Evolutionary conservation across 1,140 invertebrate genomes (phyloP).

Genomic region (Linepithema humile): DNA sequence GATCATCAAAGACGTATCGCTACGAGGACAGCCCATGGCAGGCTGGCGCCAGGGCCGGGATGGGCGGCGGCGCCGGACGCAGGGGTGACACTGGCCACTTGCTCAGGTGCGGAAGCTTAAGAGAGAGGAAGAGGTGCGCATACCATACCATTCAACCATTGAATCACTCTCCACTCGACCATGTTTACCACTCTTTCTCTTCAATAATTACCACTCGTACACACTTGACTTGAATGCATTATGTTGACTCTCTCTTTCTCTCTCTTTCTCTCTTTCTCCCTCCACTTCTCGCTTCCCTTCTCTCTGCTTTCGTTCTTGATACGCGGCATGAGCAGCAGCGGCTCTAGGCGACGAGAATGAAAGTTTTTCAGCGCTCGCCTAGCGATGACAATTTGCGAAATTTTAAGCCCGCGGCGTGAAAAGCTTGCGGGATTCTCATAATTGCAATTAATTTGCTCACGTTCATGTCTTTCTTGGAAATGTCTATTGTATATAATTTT

Average conservation of each 20-base stretch:
- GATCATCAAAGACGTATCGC: conserved; percentile 94
- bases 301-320: neutral
- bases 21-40: conserved; percentile 97
- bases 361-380: neutral
- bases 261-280: conserved; percentile 6
- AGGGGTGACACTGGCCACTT: conserved; percentile 95
- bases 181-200: conserved; percentile 69
- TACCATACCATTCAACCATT: conserved; percentile 82
- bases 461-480: neutral
- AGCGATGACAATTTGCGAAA: neutral
- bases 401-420: neutral
- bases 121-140: conserved; percentile 85
- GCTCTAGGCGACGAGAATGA: neutral
- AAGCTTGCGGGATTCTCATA: neutral
- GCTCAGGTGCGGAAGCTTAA: conserved; percentile 91
- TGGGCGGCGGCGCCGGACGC: conserved; percentile 83
- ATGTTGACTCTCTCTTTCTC: conserved; percentile 58
- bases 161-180: conserved; percentile 79
- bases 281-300: neutral
- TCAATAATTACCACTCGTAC: conserved; percentile 53
- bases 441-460: neutral
- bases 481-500: neutral
- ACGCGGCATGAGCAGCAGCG: conserved; percentile 6
- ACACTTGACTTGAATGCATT: conserved; percentile 59
- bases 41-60: conserved; percentile 82